Evolutionary conservation across 2,888 invertebrate genomes (phyloP).

Genomic region (Caenorhabditis sulstoni): DNA sequence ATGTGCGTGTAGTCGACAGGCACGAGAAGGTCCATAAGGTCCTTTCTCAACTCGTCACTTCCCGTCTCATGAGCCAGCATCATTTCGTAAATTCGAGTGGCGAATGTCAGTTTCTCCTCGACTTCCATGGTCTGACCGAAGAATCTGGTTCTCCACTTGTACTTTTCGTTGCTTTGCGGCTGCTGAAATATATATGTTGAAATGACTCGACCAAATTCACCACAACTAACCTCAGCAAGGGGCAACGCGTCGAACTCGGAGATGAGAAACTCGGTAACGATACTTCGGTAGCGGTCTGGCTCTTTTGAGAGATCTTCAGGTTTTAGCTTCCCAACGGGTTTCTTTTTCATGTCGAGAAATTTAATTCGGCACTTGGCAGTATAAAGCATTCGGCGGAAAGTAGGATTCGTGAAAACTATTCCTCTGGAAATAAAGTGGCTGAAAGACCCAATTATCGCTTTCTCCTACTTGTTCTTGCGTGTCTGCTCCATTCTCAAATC

Average conservation of each 20-base stretch:
- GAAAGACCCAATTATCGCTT: too few relatives aligned
- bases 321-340: not conserved
- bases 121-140: conserved; percentile 1
- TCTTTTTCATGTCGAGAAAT: conserved; percentile 8
- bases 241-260: conserved; percentile 35
- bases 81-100: conserved; percentile 24
- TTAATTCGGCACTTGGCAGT: conserved; percentile 22
- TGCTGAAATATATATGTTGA: conserved; percentile 23
- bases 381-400: conserved; percentile 40
- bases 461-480: conserved; percentile 25
- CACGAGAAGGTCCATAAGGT: conserved; percentile 7
- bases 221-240: not conserved
- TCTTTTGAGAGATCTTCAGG: conserved; percentile 13
- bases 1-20: not conserved
- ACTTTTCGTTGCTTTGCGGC: conserved; percentile 3
- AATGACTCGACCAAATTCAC: too few relatives aligned
- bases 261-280: conserved; percentile 10
- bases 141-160: conserved; percentile 36
- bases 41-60: conserved; percentile 24
- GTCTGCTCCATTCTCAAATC: conserved; percentile 17
- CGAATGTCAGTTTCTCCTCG: conserved; percentile 9
- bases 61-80: conserved; percentile 17
- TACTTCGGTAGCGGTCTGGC: conserved; percentile 13
- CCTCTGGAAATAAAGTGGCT: conserved; percentile 7
- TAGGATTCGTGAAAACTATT: conserved; percentile 4